phyloP scores from a whole-genome alignment of 2,113 vertebrate species.

The Stigmatopora argus region DNA sequence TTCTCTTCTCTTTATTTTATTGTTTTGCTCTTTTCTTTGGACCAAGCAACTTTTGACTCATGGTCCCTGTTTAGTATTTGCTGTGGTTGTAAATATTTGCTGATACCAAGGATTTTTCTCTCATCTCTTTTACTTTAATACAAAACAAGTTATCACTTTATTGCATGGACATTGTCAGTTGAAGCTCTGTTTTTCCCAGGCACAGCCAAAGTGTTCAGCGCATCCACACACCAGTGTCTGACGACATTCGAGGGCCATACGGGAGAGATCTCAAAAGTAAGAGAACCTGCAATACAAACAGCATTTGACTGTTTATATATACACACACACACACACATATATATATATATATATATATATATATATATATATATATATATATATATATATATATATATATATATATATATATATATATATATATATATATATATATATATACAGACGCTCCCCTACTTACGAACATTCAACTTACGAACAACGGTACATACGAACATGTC shows the following conservation, averaged over 20 bases:
- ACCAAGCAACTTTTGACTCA: not conserved
- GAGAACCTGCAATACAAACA: slow-evolving; percentile 4
- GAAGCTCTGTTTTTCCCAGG: slow-evolving; percentile 62
- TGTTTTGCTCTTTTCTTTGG: not conserved
- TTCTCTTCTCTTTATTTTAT: too few species aligned
- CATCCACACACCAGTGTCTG: slow-evolving; percentile 77
- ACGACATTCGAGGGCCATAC: slow-evolving; percentile 81
- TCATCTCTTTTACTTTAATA: not conserved
- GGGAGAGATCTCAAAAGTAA: slow-evolving; percentile 91
- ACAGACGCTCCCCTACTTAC: too few species aligned
- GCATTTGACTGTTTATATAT: not conserved
- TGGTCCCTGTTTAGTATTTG: not conserved
- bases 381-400: too few species aligned
- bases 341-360: too few species aligned
- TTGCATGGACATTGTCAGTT: not conserved
- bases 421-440: too few species aligned
- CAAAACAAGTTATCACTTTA: not conserved
- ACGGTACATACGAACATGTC: too few species aligned
- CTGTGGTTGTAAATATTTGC: too few species aligned
- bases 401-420: too few species aligned
- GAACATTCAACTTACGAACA: too few species aligned
- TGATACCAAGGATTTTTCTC: not conserved
- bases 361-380: too few species aligned
- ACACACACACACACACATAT: too few species aligned
- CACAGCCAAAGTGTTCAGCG: slow-evolving; percentile 79